phyloP scores from a whole-genome alignment of 2,888 invertebrate species.

The Hemistola chrysoprasaria region DNA sequence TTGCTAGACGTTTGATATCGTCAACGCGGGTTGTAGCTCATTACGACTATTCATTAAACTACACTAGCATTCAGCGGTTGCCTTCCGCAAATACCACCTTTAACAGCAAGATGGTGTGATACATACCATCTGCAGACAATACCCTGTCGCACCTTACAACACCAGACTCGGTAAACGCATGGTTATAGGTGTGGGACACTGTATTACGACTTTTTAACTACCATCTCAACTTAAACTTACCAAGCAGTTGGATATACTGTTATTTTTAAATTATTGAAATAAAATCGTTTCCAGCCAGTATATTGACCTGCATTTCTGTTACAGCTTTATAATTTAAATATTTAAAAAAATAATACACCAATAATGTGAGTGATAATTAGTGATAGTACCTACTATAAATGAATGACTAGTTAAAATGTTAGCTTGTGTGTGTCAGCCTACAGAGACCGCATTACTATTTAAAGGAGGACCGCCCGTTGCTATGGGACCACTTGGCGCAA shows the following conservation, averaged over 20 bases:
- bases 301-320: slow-evolving; percentile 9
- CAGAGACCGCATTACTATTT: slow-evolving; percentile 79
- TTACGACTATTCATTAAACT: slow-evolving; percentile 33
- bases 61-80: slow-evolving; percentile 30
- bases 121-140: slow-evolving; percentile 7
- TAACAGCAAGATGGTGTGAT: slow-evolving; percentile 8
- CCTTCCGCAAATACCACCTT: slow-evolving; percentile 21
- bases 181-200: neutral
- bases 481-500: slow-evolving; percentile 78
- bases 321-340: slow-evolving; percentile 21
- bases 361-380: slow-evolving; percentile 62
- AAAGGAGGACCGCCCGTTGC: slow-evolving; percentile 78
- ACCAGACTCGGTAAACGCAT: neutral
- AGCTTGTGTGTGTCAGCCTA: slow-evolving; percentile 86
- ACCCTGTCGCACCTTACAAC: neutral
- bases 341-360: slow-evolving; percentile 40
- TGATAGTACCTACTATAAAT: slow-evolving; percentile 36
- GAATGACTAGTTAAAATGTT: slow-evolving; percentile 79
- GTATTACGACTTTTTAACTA: neutral
- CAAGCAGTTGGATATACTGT: slow-evolving; percentile 1
- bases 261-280: neutral
- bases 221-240: neutral
- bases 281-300: slow-evolving; percentile 45
- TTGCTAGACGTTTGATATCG: slow-evolving; percentile 53
- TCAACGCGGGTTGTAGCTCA: slow-evolving; percentile 21